phyloP scores from a whole-genome alignment of 2,888 invertebrate genomes.

The Craniophora ligustri region DNA sequence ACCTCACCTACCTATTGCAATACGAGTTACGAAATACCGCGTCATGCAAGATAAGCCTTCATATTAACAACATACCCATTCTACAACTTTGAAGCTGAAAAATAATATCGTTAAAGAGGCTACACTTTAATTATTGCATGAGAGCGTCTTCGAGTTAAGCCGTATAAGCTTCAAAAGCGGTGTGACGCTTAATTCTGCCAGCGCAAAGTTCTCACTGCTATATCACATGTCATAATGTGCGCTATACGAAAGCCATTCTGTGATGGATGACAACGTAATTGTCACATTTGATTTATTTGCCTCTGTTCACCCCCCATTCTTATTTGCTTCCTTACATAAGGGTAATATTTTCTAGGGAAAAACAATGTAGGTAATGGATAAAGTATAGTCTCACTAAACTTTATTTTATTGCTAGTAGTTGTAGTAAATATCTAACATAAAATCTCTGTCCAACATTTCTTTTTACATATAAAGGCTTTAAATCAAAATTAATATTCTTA shows the following conservation, averaged over 20 bases:
- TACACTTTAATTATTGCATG: conserved; percentile 38
- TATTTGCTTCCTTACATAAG: background rate
- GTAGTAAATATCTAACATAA: too few species aligned
- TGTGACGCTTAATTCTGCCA: conserved; percentile 30
- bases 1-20: too few species aligned
- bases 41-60: background rate
- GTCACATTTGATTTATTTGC: conserved; percentile 29
- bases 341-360: too few species aligned
- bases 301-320: conserved; percentile 2
- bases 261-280: conserved; percentile 32
- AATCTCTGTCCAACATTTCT: too few species aligned
- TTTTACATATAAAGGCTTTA: too few species aligned
- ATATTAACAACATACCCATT: background rate
- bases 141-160: conserved; percentile 37
- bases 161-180: conserved; percentile 21
- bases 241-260: conserved; percentile 22
- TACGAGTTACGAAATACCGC: too few species aligned
- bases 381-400: too few species aligned
- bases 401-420: too few species aligned
- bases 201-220: conserved; percentile 15
- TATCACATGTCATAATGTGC: conserved; percentile 25
- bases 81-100: background rate
- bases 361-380: background rate
- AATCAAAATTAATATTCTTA: too few species aligned
- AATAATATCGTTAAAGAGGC: conserved; percentile 12